Percentiles rank a stretch among this genome's conserved stretches.
These are phyloP conservation scores for Amphiprion clarkii DNA, from an alignment of 2,797 vertebrate genomes.

Conservation along the genomic window DNA sequence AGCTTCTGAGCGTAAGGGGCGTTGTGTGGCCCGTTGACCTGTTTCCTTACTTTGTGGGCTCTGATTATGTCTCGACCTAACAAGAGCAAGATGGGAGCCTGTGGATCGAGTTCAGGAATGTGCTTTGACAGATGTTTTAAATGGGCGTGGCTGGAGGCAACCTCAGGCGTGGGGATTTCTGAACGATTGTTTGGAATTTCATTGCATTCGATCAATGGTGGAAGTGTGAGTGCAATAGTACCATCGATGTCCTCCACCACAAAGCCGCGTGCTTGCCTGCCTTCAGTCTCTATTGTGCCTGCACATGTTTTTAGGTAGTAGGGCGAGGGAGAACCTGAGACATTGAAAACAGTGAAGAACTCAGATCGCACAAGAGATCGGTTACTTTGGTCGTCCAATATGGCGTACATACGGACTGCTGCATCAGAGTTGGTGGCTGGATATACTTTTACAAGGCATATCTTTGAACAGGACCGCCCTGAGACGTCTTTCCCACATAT, in stretches of 20 bases:
- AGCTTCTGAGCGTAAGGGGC: too few species aligned
- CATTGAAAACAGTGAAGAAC: background rate
- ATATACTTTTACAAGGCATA: background rate
- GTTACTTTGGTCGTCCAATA: background rate
- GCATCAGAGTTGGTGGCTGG: background rate
- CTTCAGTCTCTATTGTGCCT: background rate
- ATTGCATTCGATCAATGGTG: background rate
- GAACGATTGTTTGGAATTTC: background rate
- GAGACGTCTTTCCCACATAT: background rate
- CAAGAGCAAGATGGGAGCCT: too few species aligned
- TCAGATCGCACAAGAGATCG: background rate
- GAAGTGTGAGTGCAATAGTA: background rate
- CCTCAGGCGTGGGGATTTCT: slow-evolving; percentile 1
- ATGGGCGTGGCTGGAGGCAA: background rate
- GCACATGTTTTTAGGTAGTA: background rate
- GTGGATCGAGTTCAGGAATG: too few species aligned
- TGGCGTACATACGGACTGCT: background rate
- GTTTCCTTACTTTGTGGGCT: too few species aligned
- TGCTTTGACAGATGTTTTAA: background rate
- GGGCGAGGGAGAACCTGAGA: background rate
- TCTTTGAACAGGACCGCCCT: background rate
- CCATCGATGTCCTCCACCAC: background rate
- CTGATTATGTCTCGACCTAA: too few species aligned
- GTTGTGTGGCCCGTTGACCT: too few species aligned
- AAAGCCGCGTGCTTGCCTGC: background rate